These are phyloP conservation scores for Spodoptera exigua DNA, from an alignment of 2,888 invertebrate genomes.

Conservation along the genomic window DNA sequence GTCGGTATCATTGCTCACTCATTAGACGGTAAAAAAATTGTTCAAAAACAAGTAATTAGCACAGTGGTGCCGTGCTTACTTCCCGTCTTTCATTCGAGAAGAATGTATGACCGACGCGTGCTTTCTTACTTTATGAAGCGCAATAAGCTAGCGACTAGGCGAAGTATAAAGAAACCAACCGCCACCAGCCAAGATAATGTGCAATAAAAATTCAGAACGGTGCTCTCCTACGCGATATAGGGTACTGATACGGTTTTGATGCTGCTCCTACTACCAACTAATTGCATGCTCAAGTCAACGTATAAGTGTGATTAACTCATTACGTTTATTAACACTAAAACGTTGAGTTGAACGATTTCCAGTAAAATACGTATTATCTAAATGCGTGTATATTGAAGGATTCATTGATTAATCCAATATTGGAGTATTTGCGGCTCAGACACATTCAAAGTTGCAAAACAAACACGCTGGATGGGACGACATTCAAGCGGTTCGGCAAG, in stretches of 20 bases:
- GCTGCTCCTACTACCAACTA: slow-evolving; percentile 64
- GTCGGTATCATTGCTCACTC: slow-evolving; percentile 72
- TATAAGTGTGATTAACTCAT: slow-evolving; percentile 29
- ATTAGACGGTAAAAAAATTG: slow-evolving; percentile 72
- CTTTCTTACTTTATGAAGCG: slow-evolving; percentile 72
- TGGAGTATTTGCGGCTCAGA: slow-evolving; percentile 22
- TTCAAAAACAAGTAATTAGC: slow-evolving; percentile 76
- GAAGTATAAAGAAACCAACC: slow-evolving; percentile 67
- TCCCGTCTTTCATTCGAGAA: slow-evolving; percentile 68
- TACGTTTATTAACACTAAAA: slow-evolving; percentile 6
- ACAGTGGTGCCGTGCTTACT: slow-evolving; percentile 69
- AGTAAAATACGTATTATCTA: no score
- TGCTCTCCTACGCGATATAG: slow-evolving; percentile 71
- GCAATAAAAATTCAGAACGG: slow-evolving; percentile 80
- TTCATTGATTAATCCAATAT: slow-evolving; percentile 20
- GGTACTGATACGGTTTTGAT: slow-evolving; percentile 67
- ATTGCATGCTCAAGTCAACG: slow-evolving; percentile 62
- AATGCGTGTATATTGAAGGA: slow-evolving; percentile 9
- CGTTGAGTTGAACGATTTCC: neutral
- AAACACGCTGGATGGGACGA: slow-evolving; percentile 18
- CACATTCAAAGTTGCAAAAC: slow-evolving; percentile 34
- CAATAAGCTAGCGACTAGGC: slow-evolving; percentile 67
- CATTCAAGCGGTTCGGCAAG: slow-evolving; percentile 20
- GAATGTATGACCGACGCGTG: slow-evolving; percentile 71
- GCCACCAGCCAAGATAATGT: slow-evolving; percentile 73